Percentiles rank a stretch among this genome's conserved stretches.
phyloP scores from a whole-genome alignment of 2,888 invertebrate genomes.

The Tenodera sinensis region DNA sequence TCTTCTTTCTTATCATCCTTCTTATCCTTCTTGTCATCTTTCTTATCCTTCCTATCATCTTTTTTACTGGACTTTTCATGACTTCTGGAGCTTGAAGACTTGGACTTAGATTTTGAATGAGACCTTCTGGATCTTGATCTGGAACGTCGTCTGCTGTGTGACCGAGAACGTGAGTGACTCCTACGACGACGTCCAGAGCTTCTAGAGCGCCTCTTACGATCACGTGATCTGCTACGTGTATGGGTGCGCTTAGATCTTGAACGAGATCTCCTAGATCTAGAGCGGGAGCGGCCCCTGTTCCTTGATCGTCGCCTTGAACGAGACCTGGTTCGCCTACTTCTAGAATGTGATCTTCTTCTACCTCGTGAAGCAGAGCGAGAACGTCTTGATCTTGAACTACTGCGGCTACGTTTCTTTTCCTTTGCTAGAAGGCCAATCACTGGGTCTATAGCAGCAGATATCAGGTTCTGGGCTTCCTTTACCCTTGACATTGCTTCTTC shows the following conservation, averaged over 20 bases:
- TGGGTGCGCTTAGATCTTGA: slow-evolving; percentile 58
- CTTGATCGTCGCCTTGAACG: slow-evolving; percentile 36
- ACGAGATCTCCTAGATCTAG: slow-evolving; percentile 54
- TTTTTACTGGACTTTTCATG: slow-evolving; percentile 41
- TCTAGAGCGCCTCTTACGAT: slow-evolving; percentile 40
- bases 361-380: slow-evolving; percentile 38
- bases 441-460: slow-evolving; percentile 90
- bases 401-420: slow-evolving; percentile 66
- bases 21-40: slow-evolving; percentile 18
- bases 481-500: slow-evolving; percentile 96
- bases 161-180: slow-evolving; percentile 32
- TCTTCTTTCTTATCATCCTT: slow-evolving; percentile 31
- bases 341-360: slow-evolving; percentile 38
- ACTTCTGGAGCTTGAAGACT: slow-evolving; percentile 44
- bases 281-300: slow-evolving; percentile 45
- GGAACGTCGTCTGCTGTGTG: slow-evolving; percentile 38
- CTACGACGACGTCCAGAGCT: slow-evolving; percentile 27
- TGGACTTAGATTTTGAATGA: slow-evolving; percentile 48
- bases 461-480: slow-evolving; percentile 92
- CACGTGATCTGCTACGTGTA: slow-evolving; percentile 47
- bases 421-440: slow-evolving; percentile 83
- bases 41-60: slow-evolving; percentile 29
- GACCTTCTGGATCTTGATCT: slow-evolving; percentile 40
- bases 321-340: slow-evolving; percentile 36
- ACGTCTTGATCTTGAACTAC: slow-evolving; percentile 53